phyloP scores from a whole-genome alignment of 2,797 vertebrate species.

The Leptodactylus fallax region DNA sequence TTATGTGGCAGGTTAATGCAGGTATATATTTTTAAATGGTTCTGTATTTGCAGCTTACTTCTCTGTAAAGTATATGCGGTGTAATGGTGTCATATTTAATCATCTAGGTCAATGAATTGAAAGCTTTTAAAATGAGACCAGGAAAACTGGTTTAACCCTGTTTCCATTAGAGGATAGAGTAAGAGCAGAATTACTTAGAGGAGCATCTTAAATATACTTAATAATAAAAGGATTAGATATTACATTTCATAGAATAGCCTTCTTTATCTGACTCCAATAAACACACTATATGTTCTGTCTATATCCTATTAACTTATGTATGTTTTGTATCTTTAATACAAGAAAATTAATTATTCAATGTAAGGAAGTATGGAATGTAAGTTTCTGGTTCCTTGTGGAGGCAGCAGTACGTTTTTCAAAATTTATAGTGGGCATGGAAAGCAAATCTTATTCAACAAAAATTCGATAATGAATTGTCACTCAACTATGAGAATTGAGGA shows the following conservation, averaged over 20 bases:
- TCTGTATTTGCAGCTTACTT: neutral
- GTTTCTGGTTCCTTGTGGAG: neutral
- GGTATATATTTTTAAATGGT: neutral
- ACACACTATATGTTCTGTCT: too few relatives aligned
- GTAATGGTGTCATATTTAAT: constrained; percentile 4
- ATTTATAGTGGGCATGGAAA: neutral
- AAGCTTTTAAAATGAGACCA: constrained; percentile 2
- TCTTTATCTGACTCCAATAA: too few relatives aligned
- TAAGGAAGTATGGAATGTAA: too few relatives aligned
- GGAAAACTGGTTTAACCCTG: neutral
- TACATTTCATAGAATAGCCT: too few relatives aligned
- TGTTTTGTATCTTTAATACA: too few relatives aligned
- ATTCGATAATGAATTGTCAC: neutral
- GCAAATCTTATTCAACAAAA: neutral
- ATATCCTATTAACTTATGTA: too few relatives aligned
- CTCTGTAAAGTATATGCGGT: neutral
- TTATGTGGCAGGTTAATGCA: constrained; percentile 5
- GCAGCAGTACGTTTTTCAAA: neutral
- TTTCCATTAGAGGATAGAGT: neutral
- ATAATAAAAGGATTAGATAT: too few relatives aligned
- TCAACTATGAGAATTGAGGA: too few relatives aligned
- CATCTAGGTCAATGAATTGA: constrained; percentile 14
- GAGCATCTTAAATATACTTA: too few relatives aligned
- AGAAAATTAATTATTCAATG: neutral
- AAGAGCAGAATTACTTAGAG: neutral